Base-by-base conservation (phyloP, 2,888 invertebrate species). In the Horisme vitalbata region DNA sequence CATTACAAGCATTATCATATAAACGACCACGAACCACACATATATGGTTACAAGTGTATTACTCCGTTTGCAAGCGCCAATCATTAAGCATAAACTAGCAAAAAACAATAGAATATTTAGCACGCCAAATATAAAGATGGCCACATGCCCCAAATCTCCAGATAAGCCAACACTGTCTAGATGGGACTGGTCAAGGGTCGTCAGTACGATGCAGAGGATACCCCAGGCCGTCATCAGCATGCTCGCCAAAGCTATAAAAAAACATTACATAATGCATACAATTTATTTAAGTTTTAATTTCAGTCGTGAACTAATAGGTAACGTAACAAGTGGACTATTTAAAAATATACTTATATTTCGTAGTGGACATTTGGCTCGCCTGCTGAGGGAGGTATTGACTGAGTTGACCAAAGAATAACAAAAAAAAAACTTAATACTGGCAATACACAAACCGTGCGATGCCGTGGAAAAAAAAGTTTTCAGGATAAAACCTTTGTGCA, bases 211-310 rank as follows among this genome's bases (percentile, higher is more conserved):
- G 26, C 35, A 36, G 15, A 18, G 8, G 2, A 18, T 26, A 3
- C 35, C 35, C 35, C 35, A 36, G 8, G 26, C 26, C 6, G 26
- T 15, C 35, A 36, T 36, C 15, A 36, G 23, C 8, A 36, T 11
- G 4, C 35, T 15, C 2, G 15, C 10, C 4, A 36, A n/a, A 7
- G 35, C 35, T 10, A 18, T 18, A 18, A 18, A 1, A 18, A 18
- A 18, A 18, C n/a, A n/a, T n/a, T n/a, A n/a, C n/a, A n/a, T 18
- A 18, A 18, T 5, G 18, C 18, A 18, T 18, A 6, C 18, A 6
- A n/a, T n/a, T n/a, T n/a, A n/a, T n/a, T n/a, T n/a, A n/a, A n/a
- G n/a, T n/a, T n/a, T n/a, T n/a, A n/a, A n/a, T n/a, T n/a, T n/a
- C n/a, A n/a, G n/a, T n/a, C n/a, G n/a, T n/a, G n/a, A n/a, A n/a